A percentile compares a stretch with the other conserved stretches of the same genome.
Conservation (phyloP, 2,797 vertebrate species). For the Chelon auratus region DNA sequence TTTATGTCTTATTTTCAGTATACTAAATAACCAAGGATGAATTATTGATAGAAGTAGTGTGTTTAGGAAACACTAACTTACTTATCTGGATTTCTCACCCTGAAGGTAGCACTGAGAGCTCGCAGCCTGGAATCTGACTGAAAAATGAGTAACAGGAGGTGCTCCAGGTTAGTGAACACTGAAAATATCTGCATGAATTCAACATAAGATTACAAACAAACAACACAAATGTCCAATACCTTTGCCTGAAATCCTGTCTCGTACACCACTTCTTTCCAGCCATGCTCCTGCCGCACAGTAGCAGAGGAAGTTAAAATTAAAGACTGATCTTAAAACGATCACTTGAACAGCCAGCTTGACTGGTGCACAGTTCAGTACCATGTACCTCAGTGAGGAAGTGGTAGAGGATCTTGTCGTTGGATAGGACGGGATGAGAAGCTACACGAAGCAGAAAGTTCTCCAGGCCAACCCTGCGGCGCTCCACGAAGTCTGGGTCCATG, state of each 20-base stretch:
- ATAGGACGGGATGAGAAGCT: slow-evolving; percentile 91
- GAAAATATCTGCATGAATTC: neutral
- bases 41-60: too few species aligned
- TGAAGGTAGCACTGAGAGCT: slow-evolving; percentile 96
- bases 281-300: slow-evolving; percentile 86
- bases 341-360: neutral
- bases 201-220: neutral
- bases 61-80: slow-evolving; percentile 75
- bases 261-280: slow-evolving; percentile 94
- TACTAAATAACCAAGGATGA: neutral
- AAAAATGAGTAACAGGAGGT: neutral
- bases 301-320: neutral
- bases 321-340: too few species aligned
- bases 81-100: slow-evolving; percentile 97
- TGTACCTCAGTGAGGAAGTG: slow-evolving; percentile 93
- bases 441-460: slow-evolving; percentile 96
- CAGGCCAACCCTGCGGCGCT: slow-evolving; percentile 92
- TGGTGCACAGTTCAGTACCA: neutral
- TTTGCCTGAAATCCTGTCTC: slow-evolving; percentile 96
- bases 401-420: slow-evolving; percentile 91
- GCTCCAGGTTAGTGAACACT: neutral
- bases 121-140: slow-evolving; percentile 96
- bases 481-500: slow-evolving; percentile 98
- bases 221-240: slow-evolving; percentile 77
- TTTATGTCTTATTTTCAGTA: too few species aligned